Conservation (phyloP, 2,888 invertebrate genomes). For the Ormyrus thymus region DNA sequence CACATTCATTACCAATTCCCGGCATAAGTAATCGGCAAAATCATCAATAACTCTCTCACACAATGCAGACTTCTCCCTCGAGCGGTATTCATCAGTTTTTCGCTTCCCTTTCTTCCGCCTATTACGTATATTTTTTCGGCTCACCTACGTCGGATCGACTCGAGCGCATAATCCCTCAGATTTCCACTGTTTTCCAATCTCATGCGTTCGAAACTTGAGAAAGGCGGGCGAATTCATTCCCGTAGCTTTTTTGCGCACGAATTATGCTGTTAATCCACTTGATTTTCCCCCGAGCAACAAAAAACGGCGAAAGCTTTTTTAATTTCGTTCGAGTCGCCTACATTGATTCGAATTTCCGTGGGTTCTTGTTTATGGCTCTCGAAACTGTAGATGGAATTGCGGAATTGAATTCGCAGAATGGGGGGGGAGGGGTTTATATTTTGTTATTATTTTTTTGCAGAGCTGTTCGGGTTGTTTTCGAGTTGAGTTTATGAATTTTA, state of each 20-base stretch:
- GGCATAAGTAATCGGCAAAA: not conserved
- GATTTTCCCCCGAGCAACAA: not conserved
- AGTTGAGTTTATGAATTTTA: slow-evolving; percentile 27
- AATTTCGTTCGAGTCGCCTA: slow-evolving; percentile 25
- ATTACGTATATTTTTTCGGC: not conserved
- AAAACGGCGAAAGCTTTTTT: slow-evolving; percentile 18
- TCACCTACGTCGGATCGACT: not conserved
- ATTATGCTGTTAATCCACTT: slow-evolving; percentile 21
- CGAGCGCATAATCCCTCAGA: not conserved
- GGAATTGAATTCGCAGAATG: slow-evolving; percentile 23
- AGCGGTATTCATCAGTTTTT: slow-evolving; percentile 2
- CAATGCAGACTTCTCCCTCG: not conserved
- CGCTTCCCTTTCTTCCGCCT: no score
- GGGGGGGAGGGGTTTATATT: not conserved
- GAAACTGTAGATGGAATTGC: slow-evolving; percentile 23
- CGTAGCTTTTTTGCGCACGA: not conserved
- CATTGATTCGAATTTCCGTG: not conserved
- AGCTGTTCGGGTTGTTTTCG: not conserved
- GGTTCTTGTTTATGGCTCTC: slow-evolving; percentile 31
- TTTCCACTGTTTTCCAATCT: no score
- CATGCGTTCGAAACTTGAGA: slow-evolving; percentile 1
- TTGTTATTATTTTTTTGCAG: not conserved
- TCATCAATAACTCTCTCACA: not conserved
- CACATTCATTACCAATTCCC: slow-evolving; percentile 6
- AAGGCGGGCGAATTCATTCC: not conserved